These are phyloP conservation scores for Podabrus alpinus DNA, from an alignment of 2,888 invertebrate species.

Conservation along the genomic window DNA sequence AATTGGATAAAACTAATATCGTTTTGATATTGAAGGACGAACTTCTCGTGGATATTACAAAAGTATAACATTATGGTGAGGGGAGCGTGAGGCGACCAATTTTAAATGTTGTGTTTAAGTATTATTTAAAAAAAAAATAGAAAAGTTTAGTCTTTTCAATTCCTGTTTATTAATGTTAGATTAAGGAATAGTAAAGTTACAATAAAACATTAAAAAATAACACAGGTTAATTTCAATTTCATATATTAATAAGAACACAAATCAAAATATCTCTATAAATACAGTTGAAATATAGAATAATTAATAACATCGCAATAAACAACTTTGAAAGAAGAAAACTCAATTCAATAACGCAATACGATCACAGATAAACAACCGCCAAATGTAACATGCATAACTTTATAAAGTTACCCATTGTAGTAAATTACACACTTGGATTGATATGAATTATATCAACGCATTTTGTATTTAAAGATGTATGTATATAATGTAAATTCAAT, in stretches of 20 bases:
- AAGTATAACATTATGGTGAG: no score
- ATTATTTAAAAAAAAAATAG: not conserved
- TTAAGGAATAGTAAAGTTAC: not conserved
- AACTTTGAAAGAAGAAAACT: constrained; percentile 44
- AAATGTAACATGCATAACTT: constrained; percentile 56
- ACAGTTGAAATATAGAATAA: constrained; percentile 51
- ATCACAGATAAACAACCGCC: constrained; percentile 57
- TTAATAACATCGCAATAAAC: constrained; percentile 43
- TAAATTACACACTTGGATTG: constrained; percentile 57
- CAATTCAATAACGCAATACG: constrained; percentile 52
- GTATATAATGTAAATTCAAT: constrained; percentile 57
- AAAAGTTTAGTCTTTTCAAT: not conserved
- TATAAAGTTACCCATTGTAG: constrained; percentile 34
- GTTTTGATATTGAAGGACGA: not conserved
- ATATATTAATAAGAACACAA: constrained; percentile 53
- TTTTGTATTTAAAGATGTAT: constrained; percentile 47
- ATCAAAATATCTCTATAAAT: constrained; percentile 49
- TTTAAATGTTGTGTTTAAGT: no score
- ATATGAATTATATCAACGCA: constrained; percentile 58
- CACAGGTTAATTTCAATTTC: constrained; percentile 34
- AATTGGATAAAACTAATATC: not conserved
- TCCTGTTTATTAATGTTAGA: not conserved
- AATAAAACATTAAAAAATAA: constrained; percentile 8
- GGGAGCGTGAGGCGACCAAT: no score
- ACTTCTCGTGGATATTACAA: not conserved